Conservation (phyloP, 2,797 vertebrate species). For the Sphenodon punctatus region DNA sequence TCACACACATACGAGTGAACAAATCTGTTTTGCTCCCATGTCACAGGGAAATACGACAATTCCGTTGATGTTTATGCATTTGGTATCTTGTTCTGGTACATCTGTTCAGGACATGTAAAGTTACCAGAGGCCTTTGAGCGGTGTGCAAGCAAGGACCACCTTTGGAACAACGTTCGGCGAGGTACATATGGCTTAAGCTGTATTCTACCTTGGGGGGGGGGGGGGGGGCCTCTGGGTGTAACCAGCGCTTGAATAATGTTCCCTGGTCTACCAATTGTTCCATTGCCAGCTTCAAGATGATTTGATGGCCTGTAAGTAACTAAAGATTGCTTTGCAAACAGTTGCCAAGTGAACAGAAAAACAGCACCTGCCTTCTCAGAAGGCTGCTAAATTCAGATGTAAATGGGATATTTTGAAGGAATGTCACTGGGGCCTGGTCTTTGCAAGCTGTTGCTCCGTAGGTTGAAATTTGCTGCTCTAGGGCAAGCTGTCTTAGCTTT, state of each 20-base stretch:
- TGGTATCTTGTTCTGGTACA: conserved; percentile 98
- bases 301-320: background rate
- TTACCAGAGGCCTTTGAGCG: conserved; percentile 97
- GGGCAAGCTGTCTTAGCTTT: background rate
- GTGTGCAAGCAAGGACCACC: conserved; percentile 97
- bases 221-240: background rate
- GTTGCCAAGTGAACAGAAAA: background rate
- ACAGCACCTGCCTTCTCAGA: background rate
- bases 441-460: background rate
- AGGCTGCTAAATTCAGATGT: no score
- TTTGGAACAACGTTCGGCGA: conserved; percentile 98
- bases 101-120: conserved; percentile 94
- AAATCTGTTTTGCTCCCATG: background rate
- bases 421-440: background rate
- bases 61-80: conserved; percentile 98
- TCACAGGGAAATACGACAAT: conserved; percentile 95
- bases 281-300: background rate
- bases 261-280: background rate
- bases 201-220: background rate
- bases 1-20: no score
- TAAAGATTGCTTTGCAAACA: background rate
- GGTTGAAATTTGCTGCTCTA: background rate
- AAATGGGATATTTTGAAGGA: background rate
- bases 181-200: conserved; percentile 72
- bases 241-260: no score